Percentiles rank a stretch among this genome's conserved stretches.
Evolutionary conservation across 2,113 vertebrate genomes (phyloP).

Genomic region (Toxotes chatareus): DNA sequence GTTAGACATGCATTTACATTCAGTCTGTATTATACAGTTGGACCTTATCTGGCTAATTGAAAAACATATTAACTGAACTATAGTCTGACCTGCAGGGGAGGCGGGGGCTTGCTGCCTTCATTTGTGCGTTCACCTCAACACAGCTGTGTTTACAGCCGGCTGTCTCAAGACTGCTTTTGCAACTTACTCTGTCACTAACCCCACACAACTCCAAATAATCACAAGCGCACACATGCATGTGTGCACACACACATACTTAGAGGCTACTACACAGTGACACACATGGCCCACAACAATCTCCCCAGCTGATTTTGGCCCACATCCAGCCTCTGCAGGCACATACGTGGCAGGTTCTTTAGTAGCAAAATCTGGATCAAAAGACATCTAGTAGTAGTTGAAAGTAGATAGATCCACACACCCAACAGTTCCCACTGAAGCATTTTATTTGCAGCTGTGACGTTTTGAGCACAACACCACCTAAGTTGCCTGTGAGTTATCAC

Average conservation of each 20-base stretch:
- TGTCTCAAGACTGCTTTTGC: conserved; percentile 36
- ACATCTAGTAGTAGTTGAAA: conserved; percentile 20
- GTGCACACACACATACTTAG: conserved; percentile 11
- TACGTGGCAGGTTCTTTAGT: conserved; percentile 43
- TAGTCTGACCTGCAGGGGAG: neutral
- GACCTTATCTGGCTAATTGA: neutral
- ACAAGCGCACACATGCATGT: conserved; percentile 10
- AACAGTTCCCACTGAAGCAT: too few species aligned
- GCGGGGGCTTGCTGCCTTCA: conserved; percentile 20
- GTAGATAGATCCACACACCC: too few species aligned
- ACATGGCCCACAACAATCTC: conserved; percentile 50
- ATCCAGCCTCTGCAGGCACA: conserved; percentile 62
- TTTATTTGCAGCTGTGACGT: too few species aligned
- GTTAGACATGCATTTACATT: neutral
- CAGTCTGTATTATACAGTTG: neutral
- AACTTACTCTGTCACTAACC: conserved; percentile 39
- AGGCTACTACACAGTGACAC: conserved; percentile 56
- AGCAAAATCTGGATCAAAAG: conserved; percentile 33
- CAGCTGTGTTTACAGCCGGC: conserved; percentile 70
- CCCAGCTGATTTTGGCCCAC: conserved; percentile 70
- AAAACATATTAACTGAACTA: conserved; percentile 2
- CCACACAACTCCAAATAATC: conserved; percentile 53
- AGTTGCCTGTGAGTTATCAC: neutral
- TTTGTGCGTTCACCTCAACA: conserved; percentile 41
- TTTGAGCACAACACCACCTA: too few species aligned